Evolutionary conservation across 2,888 invertebrate species (phyloP), one percentile per base, ranked within the genome.

Genomic region (Asteroscopus sphinx): DNA sequence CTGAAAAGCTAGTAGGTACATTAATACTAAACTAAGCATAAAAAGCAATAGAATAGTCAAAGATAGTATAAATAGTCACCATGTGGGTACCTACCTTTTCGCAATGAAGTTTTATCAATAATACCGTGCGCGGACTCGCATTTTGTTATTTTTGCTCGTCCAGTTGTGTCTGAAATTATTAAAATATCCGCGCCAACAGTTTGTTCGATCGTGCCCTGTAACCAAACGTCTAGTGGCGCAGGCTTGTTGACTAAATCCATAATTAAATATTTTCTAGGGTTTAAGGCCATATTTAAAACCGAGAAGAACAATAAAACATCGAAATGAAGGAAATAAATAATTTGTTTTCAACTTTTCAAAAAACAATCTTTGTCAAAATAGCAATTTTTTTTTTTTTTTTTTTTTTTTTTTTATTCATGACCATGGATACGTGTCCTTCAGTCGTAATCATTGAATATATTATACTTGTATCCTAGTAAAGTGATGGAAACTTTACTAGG

Each of bases 141-240:
- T 84, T 91, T 91, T 0, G 88, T 88, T 64, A 94, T 88, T 80
- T 93, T 94, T 0, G 90, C 92, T 59, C 86, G 85, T 28, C 91
- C 92, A 25, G 82, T 86, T 11, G 81, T 72, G 59, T 94, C 94
- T 0, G 88, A 87, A 54, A 94, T 83, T n/a, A 94, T 93, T 51
- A 94, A 77, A 68, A 92, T 91, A 73, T 92, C 88, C 6, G 83
- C 85, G 55, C 89, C 92, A 3, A 93, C 91, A 8, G 88, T 88
- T 81, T 93, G 92, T 69, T 93, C 92, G 39, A 94, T 90, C 1
- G 90, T 93, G n/a, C 94, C 94, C 78, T 93, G 93, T 53, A 94
- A 73, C 94, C 94, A 94, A 39, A 93, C 93, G 17, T 90, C 90
- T 28, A 89, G 35, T 2, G 93, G 93, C 2, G 87, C 65, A 3